Conservation (phyloP, 64 coral and sea anemone species). For the Porites lutea region DNA sequence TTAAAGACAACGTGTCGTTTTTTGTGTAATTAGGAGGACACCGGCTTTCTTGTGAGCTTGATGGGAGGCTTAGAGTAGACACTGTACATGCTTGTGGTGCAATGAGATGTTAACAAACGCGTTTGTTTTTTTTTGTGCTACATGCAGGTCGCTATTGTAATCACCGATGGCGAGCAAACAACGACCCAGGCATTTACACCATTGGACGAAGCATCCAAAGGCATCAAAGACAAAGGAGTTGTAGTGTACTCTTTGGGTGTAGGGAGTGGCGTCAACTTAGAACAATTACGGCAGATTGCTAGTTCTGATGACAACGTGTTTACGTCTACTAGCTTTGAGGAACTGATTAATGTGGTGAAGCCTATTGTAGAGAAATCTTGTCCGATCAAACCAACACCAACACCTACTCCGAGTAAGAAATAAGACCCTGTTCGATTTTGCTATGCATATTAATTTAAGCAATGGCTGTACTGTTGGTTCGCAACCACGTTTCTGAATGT, state of each 20-base stretch:
- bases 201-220: neutral
- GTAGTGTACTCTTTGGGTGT: constrained; percentile 27
- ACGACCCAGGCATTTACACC: neutral
- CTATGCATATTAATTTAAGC: no score
- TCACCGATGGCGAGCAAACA: constrained; percentile 73
- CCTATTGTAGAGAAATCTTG: constrained; percentile 26
- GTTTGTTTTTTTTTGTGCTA: neutral
- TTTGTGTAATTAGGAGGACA: no score
- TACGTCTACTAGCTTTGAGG: neutral
- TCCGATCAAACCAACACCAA: neutral
- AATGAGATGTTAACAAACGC: neutral
- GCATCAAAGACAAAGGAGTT: constrained; percentile 24
- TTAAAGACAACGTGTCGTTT: no score
- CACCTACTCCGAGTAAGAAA: no score
- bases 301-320: constrained; percentile 4
- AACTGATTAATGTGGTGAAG: constrained; percentile 1
- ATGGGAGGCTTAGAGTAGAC: neutral
- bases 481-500: no score
- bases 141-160: constrained; percentile 61
- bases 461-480: no score
- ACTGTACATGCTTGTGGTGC: no score
- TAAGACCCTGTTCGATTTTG: no score
- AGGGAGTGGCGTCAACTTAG: neutral
- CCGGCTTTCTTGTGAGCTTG: no score
- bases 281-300: neutral